Percentiles rank a stretch among this genome's conserved stretches.
Evolutionary conservation across 2,113 vertebrate genomes (phyloP).

Genomic region (Semicossyphus pulcher): DNA sequence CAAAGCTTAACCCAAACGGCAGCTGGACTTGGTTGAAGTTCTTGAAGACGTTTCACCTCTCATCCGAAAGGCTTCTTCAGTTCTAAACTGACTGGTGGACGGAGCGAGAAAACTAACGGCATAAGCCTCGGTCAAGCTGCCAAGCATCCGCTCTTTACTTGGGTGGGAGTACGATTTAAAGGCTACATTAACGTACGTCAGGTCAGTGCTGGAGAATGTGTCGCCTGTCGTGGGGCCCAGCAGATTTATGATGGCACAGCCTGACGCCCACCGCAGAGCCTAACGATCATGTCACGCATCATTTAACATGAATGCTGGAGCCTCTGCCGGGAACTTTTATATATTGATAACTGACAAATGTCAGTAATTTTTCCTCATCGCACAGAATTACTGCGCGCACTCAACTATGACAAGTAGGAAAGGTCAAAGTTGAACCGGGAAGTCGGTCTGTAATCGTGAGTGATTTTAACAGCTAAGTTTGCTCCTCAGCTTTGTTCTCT

Average conservation of each 20-base stretch:
- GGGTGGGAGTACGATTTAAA: background rate
- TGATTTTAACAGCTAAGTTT: background rate
- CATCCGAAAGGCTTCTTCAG: too few species aligned
- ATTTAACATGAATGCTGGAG: background rate
- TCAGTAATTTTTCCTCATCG: background rate
- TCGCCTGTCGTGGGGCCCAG: background rate
- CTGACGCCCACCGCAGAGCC: background rate
- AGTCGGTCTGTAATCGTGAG: background rate
- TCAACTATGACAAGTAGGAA: background rate
- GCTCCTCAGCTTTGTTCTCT: background rate
- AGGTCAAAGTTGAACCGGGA: background rate
- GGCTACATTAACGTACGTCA: background rate
- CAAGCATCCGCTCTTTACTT: background rate
- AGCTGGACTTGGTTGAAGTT: too few species aligned
- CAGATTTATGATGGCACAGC: background rate
- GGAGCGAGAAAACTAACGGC: too few species aligned
- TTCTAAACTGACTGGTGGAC: too few species aligned
- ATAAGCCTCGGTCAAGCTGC: background rate
- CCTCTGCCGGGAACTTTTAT: background rate
- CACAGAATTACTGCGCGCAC: background rate
- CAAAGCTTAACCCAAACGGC: too few species aligned
- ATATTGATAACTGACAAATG: background rate
- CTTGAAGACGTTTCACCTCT: too few species aligned
- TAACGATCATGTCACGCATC: background rate
- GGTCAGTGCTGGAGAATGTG: background rate